Evolutionary conservation across 2,113 vertebrate species (phyloP).

Genomic region (Pyxicephalus adspersus): DNA sequence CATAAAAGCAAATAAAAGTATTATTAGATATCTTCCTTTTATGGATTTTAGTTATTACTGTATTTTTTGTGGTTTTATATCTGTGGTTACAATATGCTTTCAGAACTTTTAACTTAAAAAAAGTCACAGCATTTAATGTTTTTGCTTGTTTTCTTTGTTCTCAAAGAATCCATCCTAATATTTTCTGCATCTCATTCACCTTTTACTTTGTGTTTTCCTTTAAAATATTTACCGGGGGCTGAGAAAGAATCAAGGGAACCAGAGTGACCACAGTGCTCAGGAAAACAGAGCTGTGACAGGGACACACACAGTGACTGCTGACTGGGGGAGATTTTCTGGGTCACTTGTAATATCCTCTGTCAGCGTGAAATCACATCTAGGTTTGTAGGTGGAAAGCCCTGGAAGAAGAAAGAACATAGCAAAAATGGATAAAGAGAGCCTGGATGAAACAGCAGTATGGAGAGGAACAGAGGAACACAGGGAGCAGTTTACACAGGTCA

Average conservation of each 20-base stretch:
- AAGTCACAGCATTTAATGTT: too few species aligned
- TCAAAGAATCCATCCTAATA: too few species aligned
- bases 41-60: too few species aligned
- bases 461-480: neutral
- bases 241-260: neutral
- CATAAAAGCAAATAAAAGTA: too few species aligned
- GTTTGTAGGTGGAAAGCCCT: conserved; percentile 27
- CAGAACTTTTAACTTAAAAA: too few species aligned
- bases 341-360: conserved; percentile 36
- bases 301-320: conserved; percentile 57
- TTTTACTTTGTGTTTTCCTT: neutral
- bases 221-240: neutral
- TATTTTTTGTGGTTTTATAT: too few species aligned
- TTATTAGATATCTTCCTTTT: too few species aligned
- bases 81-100: too few species aligned
- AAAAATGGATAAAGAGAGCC: conserved; percentile 32
- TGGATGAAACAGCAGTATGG: neutral
- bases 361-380: conserved; percentile 33
- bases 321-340: conserved; percentile 58
- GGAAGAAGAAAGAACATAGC: conserved; percentile 27
- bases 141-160: too few species aligned
- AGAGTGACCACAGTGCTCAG: neutral
- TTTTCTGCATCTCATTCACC: neutral
- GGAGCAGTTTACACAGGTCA: neutral
- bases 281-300: conserved; percentile 55